Percentiles rank a stretch among this genome's conserved stretches.
Conservation (phyloP, 2,888 invertebrate species). For the Eulithis prunata region DNA sequence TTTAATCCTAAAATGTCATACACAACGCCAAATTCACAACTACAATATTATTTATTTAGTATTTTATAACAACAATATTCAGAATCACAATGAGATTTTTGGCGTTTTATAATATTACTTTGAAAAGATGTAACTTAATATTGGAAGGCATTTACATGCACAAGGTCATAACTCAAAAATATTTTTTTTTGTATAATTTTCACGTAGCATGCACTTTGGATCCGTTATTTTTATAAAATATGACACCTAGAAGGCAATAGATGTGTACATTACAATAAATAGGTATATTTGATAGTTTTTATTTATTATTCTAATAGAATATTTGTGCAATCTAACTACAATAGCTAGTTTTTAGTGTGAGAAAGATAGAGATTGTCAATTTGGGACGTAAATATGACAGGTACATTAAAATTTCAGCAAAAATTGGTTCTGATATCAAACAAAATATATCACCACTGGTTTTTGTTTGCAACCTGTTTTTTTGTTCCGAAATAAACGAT, state of each 20-base stretch:
- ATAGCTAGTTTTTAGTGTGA: conserved; percentile 58
- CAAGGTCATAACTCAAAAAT: not conserved
- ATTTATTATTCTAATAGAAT: conserved; percentile 44
- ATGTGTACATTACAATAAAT: conserved; percentile 44
- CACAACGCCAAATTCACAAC: conserved; percentile 81
- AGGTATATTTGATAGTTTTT: conserved; percentile 42
- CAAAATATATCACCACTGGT: not conserved
- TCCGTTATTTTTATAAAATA: not conserved
- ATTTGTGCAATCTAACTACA: conserved; percentile 60
- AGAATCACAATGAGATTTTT: conserved; percentile 55
- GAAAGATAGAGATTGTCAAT: conserved; percentile 46
- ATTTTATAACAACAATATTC: conserved; percentile 50
- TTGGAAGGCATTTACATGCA: not conserved
- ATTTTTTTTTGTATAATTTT: not conserved
- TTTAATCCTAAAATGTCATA: conserved; percentile 57
- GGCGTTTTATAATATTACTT: conserved; percentile 29
- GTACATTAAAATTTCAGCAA: conserved; percentile 34
- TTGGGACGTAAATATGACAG: conserved; percentile 40
- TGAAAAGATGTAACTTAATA: not conserved
- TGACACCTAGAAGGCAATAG: conserved; percentile 24
- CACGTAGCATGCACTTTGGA: not conserved
- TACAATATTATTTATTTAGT: conserved; percentile 57
- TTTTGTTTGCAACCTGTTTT: no score
- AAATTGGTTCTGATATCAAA: conserved; percentile 20
- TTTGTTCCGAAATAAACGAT: no score